phyloP scores from a whole-genome alignment of 2,797 vertebrate genomes.

The Alcedo atthis region DNA sequence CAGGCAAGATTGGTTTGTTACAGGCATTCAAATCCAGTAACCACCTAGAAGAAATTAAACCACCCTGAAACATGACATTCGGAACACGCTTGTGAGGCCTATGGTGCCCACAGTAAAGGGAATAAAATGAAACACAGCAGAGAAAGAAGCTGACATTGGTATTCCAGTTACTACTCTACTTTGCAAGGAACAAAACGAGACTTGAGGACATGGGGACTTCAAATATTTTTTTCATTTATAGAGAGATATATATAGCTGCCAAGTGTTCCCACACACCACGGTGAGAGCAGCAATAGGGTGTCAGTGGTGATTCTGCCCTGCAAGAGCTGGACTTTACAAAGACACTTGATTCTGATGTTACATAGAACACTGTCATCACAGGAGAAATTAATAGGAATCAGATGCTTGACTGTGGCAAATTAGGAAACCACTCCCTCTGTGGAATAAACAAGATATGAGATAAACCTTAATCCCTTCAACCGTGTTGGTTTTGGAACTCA shows the following conservation, averaged over 20 bases:
- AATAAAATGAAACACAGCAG: not conserved
- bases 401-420: not conserved
- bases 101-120: not conserved
- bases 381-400: not conserved
- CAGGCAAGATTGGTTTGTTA: constrained; percentile 21
- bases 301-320: not conserved
- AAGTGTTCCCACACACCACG: not conserved
- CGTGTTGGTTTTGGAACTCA: not conserved
- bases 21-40: constrained; percentile 5
- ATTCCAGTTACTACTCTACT: not conserved
- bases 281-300: not conserved
- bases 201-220: not conserved
- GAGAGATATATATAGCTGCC: not conserved
- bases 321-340: not conserved
- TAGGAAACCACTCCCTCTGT: not conserved
- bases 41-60: not conserved
- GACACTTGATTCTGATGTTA: not conserved
- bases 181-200: not conserved
- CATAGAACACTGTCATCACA: not conserved
- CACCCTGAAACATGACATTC: not conserved
- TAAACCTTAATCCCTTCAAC: not conserved
- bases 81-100: not conserved
- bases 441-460: not conserved
- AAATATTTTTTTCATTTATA: not conserved
- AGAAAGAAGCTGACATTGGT: not conserved